Base-by-base conservation (phyloP, 1,140 invertebrate species). In the Pseudobourletiella spinata region DNA sequence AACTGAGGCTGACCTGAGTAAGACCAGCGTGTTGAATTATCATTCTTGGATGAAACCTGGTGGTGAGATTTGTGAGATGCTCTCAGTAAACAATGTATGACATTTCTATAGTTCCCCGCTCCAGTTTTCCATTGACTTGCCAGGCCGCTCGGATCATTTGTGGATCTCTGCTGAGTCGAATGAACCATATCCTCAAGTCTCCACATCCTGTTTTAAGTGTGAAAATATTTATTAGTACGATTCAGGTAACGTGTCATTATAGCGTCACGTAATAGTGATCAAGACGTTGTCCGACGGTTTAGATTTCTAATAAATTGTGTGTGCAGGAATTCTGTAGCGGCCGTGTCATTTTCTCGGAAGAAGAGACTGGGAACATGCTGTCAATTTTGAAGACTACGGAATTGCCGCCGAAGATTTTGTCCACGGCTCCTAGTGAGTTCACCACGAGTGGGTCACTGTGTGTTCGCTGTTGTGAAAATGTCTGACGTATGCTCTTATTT, bases 291-390 rank as follows among this genome's bases (percentile, higher is more conserved):
- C n/a, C n/a, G n/a, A n/a, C n/a, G n/a, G n/a, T n/a, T n/a, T n/a
- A n/a, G n/a, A n/a, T n/a, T n/a, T n/a, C n/a, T 48, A 25, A 20
- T 48, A 48, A 48, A 14, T 54, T 54, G 29, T 35, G 14, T 20
- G 18, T 15, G n/a, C 30, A 69, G 68, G 68, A 70, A 61, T 70
- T 70, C 39, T 64, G 65, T 48, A 57, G 56, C 39, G 65, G 68
- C 4, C 52, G 58, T 29, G n/a, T 65, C 2, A n/a, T 67, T 42
- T 30, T 70, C 4, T 55, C 55, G 1, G 46, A 59, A 26, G 68
- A 70, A 29, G 68, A 70, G 42, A 52, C 64, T 8, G 26, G 56
- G 11, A 63, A 57, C 29, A 67, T 67, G 51, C 57, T 70, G 26
- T 52, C 68, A 14, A 55, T 70, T 20, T 57, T 70, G 35, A 66